Base-by-base conservation (phyloP, 2,797 vertebrate species). In the Chlorospingus flavigularis region DNA sequence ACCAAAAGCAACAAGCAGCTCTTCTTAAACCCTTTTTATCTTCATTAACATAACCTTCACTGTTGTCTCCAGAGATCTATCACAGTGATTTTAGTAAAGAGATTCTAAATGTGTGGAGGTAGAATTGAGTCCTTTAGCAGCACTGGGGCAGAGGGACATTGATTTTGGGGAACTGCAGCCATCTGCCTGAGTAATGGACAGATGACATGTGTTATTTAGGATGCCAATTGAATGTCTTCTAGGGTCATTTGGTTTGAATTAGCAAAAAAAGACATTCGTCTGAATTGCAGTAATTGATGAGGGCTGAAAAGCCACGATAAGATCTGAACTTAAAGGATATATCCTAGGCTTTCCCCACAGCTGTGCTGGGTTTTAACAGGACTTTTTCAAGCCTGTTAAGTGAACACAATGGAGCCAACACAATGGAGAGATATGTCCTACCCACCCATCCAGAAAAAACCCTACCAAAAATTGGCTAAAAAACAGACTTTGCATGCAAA, bases 161-260 rank as follows among this genome's bases (percentile, higher is more conserved):
- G 19, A 86, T 96, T 91, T 91, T 8, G 68, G 68, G 39, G n/a
- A 83, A 14, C 60, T 86, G 57, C 33, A 87, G 57, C 33, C 48
- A 60, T n/a, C 7, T 82, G 48, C n/a, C 54, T 80, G 48, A 92
- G 39, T 80, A 95, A 83, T 58, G 58, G 66, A 54, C 61, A 94
- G 50, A 74, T 1, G 1, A 78, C 28, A 17, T 7, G 11, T 67
- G 76, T 80, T 88, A 80, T 68, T 95, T 81, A 75, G 72, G 82
- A 81, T 54, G 76, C 45, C 85, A 80, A 2, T 7, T 94, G 68
- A 48, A 47, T 54, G 40, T 75, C 79, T 92, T 91, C 68, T 78
- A 75, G 91, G 67, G 88, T 77, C 25, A 68, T 88, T 92, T 86
- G 73, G 39, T 80, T 87, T 83, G 68, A 94, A 92, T 90, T 91